These are phyloP conservation scores for Pyrrhosoma nymphula DNA, from an alignment of 2,888 invertebrate species.

Conservation along the genomic window DNA sequence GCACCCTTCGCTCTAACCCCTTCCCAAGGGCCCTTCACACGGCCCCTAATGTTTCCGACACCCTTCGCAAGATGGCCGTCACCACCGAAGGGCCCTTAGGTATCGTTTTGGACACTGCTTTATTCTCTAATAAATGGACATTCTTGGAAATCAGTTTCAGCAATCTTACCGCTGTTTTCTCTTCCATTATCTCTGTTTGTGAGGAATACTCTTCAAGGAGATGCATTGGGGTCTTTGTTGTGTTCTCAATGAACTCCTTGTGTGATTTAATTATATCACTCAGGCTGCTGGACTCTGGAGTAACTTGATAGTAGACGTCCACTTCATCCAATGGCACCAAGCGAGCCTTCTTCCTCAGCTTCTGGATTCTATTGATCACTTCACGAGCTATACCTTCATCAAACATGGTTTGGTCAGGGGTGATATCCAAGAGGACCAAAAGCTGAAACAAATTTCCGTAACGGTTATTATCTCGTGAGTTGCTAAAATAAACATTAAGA, in stretches of 20 bases:
- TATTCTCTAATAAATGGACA: too few relatives aligned
- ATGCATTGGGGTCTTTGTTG: constrained; percentile 89
- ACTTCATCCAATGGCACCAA: constrained; percentile 95
- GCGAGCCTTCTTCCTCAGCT: constrained; percentile 95
- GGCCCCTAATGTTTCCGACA: too few relatives aligned
- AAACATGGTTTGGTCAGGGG: constrained; percentile 92
- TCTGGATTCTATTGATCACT: constrained; percentile 97
- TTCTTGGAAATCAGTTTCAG: neutral
- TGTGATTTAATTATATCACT: constrained; percentile 85
- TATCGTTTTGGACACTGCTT: too few relatives aligned
- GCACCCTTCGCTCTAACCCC: too few relatives aligned
- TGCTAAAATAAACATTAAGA: neutral
- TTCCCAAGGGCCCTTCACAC: too few relatives aligned
- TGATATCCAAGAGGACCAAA: constrained; percentile 92
- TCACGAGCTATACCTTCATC: constrained; percentile 98
- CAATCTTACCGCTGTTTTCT: constrained; percentile 17
- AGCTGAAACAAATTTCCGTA: constrained; percentile 77
- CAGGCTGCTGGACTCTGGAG: constrained; percentile 81
- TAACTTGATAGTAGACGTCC: constrained; percentile 87
- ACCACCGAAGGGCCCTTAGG: too few relatives aligned
- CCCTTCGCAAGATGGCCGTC: too few relatives aligned
- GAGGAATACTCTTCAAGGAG: constrained; percentile 72
- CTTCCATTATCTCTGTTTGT: constrained; percentile 34
- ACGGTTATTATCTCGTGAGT: neutral
- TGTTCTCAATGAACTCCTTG: constrained; percentile 87